Evolutionary conservation across 1,140 invertebrate genomes (phyloP), one percentile per base, ranked within the genome.

Genomic region (Ostrea edulis): DNA sequence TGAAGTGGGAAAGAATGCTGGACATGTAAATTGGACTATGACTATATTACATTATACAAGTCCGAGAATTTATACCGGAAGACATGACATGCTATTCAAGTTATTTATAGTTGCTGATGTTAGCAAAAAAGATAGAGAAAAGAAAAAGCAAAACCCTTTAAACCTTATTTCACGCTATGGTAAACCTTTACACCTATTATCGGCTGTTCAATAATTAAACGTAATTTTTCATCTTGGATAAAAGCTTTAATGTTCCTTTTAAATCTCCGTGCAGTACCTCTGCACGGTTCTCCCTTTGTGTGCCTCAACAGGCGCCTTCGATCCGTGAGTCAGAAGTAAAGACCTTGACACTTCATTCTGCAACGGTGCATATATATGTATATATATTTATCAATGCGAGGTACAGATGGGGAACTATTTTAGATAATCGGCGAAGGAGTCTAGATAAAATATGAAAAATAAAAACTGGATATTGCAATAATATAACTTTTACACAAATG

Each of bases 101-200:
- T 77, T 77, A 77, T 77, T 77, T 77, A 29, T 77, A 77, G 68
- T 77, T 77, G 68, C 68, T 77, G 68, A 77, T 77, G 68, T 77
- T 77, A 77, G 68, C 68, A 77, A 77, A 77, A 29, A 44, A 29
- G 68, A 77, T 7, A 17, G 55, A 62, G 55, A 20, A 44, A 44
- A 44, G 35, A 44, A 44, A 44, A 44, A 44, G 35, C 35, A 44
- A 44, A 29, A 25, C 29, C 12, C 14, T 12, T 77, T 25, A 77
- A 11, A 29, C 29, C 25, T 77, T 29, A 77, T 29, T 35, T 35
- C 25, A 77, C 22, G 29, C 68, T 35, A 29, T 17, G 68, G 29
- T 77, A 77, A 77, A 77, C 55, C 12, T 77, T 5, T 77, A 25
- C 35, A 29, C 68, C 14, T 77, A 35, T 77, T 77, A 77, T 77